Evolutionary conservation across 2,113 vertebrate genomes (phyloP), one percentile per base, ranked within the genome.

Genomic region (Amphiprion ocellaris): DNA sequence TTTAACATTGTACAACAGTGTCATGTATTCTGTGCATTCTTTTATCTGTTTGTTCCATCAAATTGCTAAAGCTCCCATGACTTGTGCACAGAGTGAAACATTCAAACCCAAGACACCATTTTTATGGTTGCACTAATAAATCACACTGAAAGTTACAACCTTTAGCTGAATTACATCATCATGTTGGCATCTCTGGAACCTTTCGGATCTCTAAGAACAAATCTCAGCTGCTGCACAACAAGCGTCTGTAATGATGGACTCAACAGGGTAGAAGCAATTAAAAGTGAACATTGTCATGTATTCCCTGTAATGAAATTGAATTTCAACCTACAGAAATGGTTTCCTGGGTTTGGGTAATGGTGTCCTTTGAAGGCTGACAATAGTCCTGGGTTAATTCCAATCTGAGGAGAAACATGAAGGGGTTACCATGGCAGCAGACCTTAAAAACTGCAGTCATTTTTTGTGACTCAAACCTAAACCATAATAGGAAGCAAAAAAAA

Each of bases 311-410:
- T 65, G 28, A 74, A 69, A 80, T 21, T 23, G 17, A 52, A 87
- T 74, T 55, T 39, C 23, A 79, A 95, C 98, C 23, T 96, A 99
- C 98, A 99, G 86, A 99, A 99, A 90, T 99, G 98, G 90, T 99
- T 99, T 89, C 98, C 98, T 88, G 98, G 98, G 92, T 98, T 98
- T 39, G 98, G 98, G 81, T 99, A 99, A 92, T 99, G 98, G 88
- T 97, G 97, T 74, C 98, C 98, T 95, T 98, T 99, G 93, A 95
- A 99, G 77, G 98, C 98, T 82, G 98, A 98, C 96, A 99, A 92
- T 44, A 99, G 94, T 87, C 98, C 98, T 9, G 98, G 98, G 81
- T 99, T 99, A 89, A 99, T 99, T 84, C 98, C 98, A 90, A 99
- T 97, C 98, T 99, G 91, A 64, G 91, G 91, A 92, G 71, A 82